Conservation (phyloP, 1,140 invertebrate species). For the Heliconius nattereri region DNA sequence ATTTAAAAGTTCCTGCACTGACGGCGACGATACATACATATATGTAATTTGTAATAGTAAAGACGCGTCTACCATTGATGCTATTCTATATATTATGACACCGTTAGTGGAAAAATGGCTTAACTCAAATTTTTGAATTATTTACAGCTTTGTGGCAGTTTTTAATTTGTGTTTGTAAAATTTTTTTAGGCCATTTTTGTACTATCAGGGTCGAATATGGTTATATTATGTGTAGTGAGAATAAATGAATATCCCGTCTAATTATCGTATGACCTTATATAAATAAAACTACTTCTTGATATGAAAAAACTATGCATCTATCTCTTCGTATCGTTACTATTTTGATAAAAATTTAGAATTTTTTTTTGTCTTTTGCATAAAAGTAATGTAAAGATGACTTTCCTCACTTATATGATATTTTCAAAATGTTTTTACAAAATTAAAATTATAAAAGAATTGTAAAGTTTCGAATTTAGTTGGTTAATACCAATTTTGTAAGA, state of each 20-base stretch:
- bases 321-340: neutral
- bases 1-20: too few species aligned
- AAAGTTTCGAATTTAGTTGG: neutral
- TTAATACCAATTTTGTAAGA: too few species aligned
- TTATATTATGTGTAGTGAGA: conserved; percentile 10
- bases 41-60: neutral
- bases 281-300: neutral
- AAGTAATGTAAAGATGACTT: neutral
- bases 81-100: neutral
- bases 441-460: neutral
- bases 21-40: neutral
- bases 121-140: neutral
- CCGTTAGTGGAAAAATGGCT: neutral
- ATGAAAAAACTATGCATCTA: neutral
- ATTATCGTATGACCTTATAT: neutral
- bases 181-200: neutral
- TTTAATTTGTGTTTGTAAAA: neutral
- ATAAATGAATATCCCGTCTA: neutral
- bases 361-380: neutral
- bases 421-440: neutral
- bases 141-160: neutral
- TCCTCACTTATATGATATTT: neutral
- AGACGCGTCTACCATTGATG: neutral
- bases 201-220: neutral
- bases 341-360: neutral